These are phyloP conservation scores for Phyto melanocephala DNA, from an alignment of 2,888 invertebrate species.

Conservation along the genomic window DNA sequence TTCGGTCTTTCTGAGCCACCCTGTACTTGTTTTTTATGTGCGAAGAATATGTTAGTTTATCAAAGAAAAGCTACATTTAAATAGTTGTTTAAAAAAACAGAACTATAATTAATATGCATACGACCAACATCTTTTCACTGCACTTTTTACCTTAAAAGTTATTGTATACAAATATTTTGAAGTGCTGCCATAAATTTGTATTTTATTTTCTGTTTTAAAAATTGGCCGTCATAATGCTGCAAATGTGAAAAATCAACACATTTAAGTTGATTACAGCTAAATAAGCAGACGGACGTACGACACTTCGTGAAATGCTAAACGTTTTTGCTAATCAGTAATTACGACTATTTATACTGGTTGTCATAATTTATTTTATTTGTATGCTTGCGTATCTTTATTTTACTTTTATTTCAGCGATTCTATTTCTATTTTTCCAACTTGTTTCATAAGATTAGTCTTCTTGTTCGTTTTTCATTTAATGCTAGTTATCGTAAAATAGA, in stretches of 20 bases:
- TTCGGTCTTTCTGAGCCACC: too few species aligned
- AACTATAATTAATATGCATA: too few species aligned
- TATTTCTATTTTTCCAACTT: background rate
- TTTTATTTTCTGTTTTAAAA: too few species aligned
- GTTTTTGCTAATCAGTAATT: constrained; percentile 57
- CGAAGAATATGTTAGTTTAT: too few species aligned
- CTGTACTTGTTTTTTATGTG: too few species aligned
- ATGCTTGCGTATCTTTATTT: constrained; percentile 1
- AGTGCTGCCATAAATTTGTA: too few species aligned
- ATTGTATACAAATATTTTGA: too few species aligned
- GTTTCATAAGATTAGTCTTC: constrained; percentile 19
- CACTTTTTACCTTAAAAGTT: too few species aligned
- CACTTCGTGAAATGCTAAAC: constrained; percentile 51
- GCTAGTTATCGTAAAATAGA: constrained; percentile 39
- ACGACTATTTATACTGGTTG: constrained; percentile 50
- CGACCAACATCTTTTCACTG: too few species aligned
- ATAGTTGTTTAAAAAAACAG: too few species aligned
- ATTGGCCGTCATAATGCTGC: too few species aligned
- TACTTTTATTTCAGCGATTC: background rate
- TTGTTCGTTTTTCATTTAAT: constrained; percentile 13
- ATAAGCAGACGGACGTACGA: constrained; percentile 26
- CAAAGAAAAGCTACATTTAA: too few species aligned
- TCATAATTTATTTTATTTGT: constrained; percentile 49
- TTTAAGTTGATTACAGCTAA: constrained; percentile 49
- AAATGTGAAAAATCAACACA: constrained; percentile 46